Conservation (phyloP, 2,888 invertebrate genomes). For the Crossocerus cetratus region DNA sequence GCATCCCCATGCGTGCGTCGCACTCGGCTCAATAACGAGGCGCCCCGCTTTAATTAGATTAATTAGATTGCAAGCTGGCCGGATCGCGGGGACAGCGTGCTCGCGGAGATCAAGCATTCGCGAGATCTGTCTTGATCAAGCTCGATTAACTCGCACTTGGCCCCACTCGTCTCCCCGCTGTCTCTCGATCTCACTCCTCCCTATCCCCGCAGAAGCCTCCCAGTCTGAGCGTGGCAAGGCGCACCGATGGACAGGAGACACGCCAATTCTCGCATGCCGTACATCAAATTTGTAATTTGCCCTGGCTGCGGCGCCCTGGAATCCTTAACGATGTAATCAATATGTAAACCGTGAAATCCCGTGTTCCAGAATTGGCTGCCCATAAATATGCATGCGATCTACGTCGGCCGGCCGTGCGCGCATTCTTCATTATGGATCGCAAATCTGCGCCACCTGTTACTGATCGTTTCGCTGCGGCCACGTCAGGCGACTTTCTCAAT, state of each 20-base stretch:
- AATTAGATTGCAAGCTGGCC: slow-evolving; percentile 68
- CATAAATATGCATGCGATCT: slow-evolving; percentile 71
- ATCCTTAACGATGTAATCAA: slow-evolving; percentile 70
- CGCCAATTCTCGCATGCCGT: slow-evolving; percentile 43
- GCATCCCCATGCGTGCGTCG: slow-evolving; percentile 28
- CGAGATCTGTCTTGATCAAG: slow-evolving; percentile 40
- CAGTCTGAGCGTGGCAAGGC: not conserved
- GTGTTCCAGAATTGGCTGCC: slow-evolving; percentile 49
- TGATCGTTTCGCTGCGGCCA: not conserved
- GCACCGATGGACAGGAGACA: slow-evolving; percentile 3
- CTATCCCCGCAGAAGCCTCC: not conserved
- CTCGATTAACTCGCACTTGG: slow-evolving; percentile 30
- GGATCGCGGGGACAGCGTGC: slow-evolving; percentile 51
- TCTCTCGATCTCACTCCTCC: not conserved
- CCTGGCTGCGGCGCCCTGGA: slow-evolving; percentile 28
- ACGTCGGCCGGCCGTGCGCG: slow-evolving; percentile 43
- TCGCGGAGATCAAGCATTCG: slow-evolving; percentile 30
- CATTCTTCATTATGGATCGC: slow-evolving; percentile 43
- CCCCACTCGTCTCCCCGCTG: slow-evolving; percentile 8
- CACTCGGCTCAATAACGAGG: slow-evolving; percentile 45
- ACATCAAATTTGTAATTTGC: slow-evolving; percentile 47
- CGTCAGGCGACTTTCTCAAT: no score
- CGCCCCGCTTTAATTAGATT: slow-evolving; percentile 71
- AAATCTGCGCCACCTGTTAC: not conserved
- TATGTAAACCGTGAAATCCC: slow-evolving; percentile 68